phyloP scores from a whole-genome alignment of 35 echinoderm and acorn worm species.

The Apostichopus japonicus region DNA sequence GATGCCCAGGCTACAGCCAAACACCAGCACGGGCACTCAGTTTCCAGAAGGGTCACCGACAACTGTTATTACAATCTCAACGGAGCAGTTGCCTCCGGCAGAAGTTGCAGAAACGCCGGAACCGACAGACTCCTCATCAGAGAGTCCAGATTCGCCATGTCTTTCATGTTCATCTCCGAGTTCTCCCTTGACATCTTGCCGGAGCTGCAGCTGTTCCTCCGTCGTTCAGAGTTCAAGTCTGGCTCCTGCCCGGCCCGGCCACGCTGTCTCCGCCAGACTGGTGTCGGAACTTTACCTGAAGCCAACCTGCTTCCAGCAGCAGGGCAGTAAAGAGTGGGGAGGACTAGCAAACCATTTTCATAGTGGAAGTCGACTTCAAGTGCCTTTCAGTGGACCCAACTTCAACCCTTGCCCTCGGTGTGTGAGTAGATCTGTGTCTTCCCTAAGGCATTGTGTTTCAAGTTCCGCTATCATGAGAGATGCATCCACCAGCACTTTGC shows the following conservation, averaged over 20 bases:
- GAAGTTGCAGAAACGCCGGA: background rate
- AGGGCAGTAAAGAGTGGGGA: background rate
- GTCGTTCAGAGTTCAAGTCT: background rate
- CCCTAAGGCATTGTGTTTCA: background rate
- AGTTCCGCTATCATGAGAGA: slow-evolving; percentile 33
- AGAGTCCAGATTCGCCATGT: slow-evolving; percentile 33
- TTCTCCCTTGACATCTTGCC: background rate
- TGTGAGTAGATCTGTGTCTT: slow-evolving; percentile 53
- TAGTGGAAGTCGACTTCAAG: slow-evolving; percentile 40
- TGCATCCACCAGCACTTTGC: slow-evolving; percentile 40
- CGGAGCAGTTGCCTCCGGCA: background rate
- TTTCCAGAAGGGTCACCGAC: slow-evolving; percentile 30
- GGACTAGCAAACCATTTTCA: background rate
- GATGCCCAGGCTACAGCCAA: slow-evolving; percentile 26
- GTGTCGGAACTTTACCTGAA: background rate
- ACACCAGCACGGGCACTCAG: slow-evolving; percentile 35
- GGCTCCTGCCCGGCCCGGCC: background rate
- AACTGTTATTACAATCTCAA: background rate
- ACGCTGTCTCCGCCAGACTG: background rate
- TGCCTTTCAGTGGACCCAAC: slow-evolving; percentile 41
- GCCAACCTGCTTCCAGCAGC: background rate
- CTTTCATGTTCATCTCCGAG: slow-evolving; percentile 36
- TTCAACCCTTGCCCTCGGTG: slow-evolving; percentile 52
- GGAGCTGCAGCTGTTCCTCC: slow-evolving; percentile 42
- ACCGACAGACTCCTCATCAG: background rate